Evolutionary conservation across 2,113 vertebrate species (phyloP), one percentile per base, ranked within the genome.

Genomic region (Calidris pugnax): DNA sequence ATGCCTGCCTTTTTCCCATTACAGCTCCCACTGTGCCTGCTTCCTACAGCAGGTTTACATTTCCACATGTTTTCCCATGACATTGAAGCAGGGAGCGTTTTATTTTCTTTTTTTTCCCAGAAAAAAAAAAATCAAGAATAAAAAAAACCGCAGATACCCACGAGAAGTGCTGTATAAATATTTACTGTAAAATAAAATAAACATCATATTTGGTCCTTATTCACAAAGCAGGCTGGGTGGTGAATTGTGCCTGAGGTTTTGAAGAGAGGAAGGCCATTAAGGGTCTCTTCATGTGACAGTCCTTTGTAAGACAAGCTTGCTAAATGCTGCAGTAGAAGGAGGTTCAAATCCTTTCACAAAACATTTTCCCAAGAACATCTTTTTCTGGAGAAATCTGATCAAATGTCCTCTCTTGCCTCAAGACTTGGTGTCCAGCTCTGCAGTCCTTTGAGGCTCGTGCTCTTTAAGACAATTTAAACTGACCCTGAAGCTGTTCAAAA

Each of bases 41-140:
- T 95, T 94, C 92, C 78, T 90, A 68, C 30, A 62, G 53, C 76
- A 93, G 68, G 74, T 89, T 91, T 94, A 73, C 37, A 94, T 95
- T 93, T 90, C 79, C 82, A 91, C n/a, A 10, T 75, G 43, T 89
- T 90, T 97, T 97, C 82, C 62, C 66, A 96, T 81, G 86, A 90
- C 92, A 86, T 30, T 59, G 63, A 92, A 86, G 67, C 55, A 88
- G 45, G 33, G 33, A 92, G 21, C 22, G 68, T 64, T 81, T 73
- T 84, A 86, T 55, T 72, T 8, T 27, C 7, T 17, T 41, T 14
- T 14, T 15, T 15, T 12, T 12, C 85, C 45, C 39, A 80, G 48
- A 84, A 97, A 55, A 27, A 48, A 50, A 51, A 53, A 51, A 55
- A 15, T 87, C 45, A 45, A 87, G 74, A 79, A 59, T 62, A 43